Base-by-base conservation (phyloP, 2,113 vertebrate species). In the Xiphophorus maculatus region DNA sequence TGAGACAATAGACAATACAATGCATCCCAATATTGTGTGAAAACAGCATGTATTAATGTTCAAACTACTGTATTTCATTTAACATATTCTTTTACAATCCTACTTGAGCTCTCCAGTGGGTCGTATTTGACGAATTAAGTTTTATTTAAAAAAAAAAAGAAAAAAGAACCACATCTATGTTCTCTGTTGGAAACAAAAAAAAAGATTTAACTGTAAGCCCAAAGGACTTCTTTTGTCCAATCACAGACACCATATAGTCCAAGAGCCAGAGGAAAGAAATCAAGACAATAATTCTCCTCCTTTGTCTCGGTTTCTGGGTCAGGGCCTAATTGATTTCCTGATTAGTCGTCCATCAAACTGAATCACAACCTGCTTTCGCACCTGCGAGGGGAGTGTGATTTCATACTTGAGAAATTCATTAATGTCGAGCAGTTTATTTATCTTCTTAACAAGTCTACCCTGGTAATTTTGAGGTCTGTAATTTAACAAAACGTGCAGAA, bases 251-350 rank as follows among this genome's bases (percentile, higher is more conserved):
- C 81, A 40, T 58, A 88, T 84, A 84, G 84, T 90, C 87, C 80
- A 80, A 81, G 80, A 90, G 90, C 88, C 92, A 89, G 88, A 91
- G 82, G 92, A 90, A 88, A 89, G 74, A 87, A 84, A 87, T 88
- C 71, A 80, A 79, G 66, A 76, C 73, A 78, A 85, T 74, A 44
- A 74, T 74, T 84, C 82, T 73, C 72, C 78, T 93, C 89, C 92
- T 95, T 94, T 95, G 93, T 95, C 93, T 95, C 93, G 89, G 94
- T 96, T 97, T 97, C 96, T 96, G 95, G 97, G 96, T 97, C 96
- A 96, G 82, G 94, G 94, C 94, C 95, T 96, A 96, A 97, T 96
- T 96, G 95, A 96, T 96, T 95, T 91, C 92, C 90, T 94, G 94
- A 95, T 95, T 95, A 96, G 93, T 94, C 92, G 92, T 94, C 92